phyloP scores from a whole-genome alignment of 23 tunicate genomes.

The Pegea sp. region DNA sequence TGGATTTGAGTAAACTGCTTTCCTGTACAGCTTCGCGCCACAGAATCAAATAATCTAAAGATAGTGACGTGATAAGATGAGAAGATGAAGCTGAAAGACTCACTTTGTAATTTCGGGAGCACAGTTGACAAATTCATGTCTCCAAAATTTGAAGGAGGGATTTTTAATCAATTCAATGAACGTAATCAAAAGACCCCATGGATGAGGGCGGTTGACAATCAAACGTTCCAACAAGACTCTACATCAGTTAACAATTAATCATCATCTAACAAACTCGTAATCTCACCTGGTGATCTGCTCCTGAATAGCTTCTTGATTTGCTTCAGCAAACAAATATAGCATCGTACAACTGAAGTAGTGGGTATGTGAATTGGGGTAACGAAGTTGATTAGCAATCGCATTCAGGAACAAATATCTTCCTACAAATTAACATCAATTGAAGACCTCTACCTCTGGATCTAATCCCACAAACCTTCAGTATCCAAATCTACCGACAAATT shows the following conservation, averaged over 20 bases:
- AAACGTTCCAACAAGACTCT: constrained; percentile 93
- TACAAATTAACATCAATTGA: constrained; percentile 2
- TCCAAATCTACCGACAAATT: constrained; percentile 81
- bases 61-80: not conserved
- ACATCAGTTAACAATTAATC: constrained; percentile 3
- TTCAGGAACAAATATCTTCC: constrained; percentile 97
- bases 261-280: not conserved
- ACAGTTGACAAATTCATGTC: constrained; percentile 81
- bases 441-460: not conserved
- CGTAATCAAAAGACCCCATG: constrained; percentile 99
- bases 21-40: constrained; percentile 90
- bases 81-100: constrained; percentile 1
- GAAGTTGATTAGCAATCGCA: constrained; percentile 97
- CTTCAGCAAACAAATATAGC: constrained; percentile 91
- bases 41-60: constrained; percentile 62
- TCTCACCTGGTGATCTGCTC: constrained; percentile 92
- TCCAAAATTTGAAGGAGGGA: constrained; percentile 96
- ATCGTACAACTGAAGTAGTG: constrained; percentile 95
- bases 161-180: constrained; percentile 87
- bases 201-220: constrained; percentile 93
- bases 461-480: constrained; percentile 47
- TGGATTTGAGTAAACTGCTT: too few species aligned
- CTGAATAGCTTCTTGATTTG: constrained; percentile 67
- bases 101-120: constrained; percentile 92
- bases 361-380: constrained; percentile 97